phyloP scores from a whole-genome alignment of 2,888 invertebrate genomes.

The Pollenia labialis region DNA sequence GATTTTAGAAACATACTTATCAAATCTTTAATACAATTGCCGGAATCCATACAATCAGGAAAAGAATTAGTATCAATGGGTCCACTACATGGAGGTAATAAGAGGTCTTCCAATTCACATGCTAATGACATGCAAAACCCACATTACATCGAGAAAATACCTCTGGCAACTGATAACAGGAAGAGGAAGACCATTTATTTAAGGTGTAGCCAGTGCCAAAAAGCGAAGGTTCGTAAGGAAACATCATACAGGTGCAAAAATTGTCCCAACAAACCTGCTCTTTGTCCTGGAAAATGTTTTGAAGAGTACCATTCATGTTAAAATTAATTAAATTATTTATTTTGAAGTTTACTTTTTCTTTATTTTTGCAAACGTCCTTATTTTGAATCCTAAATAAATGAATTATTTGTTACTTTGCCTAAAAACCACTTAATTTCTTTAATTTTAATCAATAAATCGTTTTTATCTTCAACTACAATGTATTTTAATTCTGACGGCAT shows the following conservation, averaged over 20 bases:
- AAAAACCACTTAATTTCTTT: not conserved
- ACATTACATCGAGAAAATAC: constrained; percentile 59
- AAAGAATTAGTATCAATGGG: constrained; percentile 7
- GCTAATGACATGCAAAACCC: not conserved
- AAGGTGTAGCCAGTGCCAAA: constrained; percentile 42
- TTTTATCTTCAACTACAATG: not conserved
- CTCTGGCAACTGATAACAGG: constrained; percentile 34
- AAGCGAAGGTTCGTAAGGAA: constrained; percentile 46
- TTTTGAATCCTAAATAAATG: not conserved
- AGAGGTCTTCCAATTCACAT: constrained; percentile 28
- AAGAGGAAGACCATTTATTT: constrained; percentile 52
- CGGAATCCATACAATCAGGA: constrained; percentile 48
- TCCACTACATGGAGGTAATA: constrained; percentile 33
- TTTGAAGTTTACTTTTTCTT: not conserved
- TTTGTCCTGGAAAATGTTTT: constrained; percentile 61
- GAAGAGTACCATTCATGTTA: not conserved
- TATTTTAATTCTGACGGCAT: not conserved
- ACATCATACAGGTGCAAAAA: constrained; percentile 65
- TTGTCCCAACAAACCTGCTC: constrained; percentile 40
- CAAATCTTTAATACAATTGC: constrained; percentile 40
- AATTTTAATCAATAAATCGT: not conserved
- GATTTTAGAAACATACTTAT: constrained; percentile 1
- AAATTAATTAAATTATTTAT: constrained; percentile 8
- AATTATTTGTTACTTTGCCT: not conserved
- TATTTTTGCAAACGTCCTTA: not conserved